These are phyloP conservation scores for Danaus melanippus DNA, from an alignment of 1,140 invertebrate species.

Conservation along the genomic window DNA sequence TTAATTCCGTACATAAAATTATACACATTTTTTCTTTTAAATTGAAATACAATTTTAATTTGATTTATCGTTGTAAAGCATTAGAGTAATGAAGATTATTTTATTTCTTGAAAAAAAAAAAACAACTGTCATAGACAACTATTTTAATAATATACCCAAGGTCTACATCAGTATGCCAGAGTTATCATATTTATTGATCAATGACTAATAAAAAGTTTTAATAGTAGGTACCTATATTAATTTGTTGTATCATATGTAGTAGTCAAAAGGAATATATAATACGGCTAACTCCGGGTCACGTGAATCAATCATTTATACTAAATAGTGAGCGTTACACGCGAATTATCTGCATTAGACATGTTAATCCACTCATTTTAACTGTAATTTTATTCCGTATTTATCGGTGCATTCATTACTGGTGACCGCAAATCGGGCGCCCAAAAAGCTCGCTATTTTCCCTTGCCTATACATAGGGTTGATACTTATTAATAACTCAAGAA, in stretches of 20 bases:
- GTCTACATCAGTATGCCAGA: too few relatives aligned
- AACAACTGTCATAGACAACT: too few relatives aligned
- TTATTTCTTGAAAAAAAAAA: conserved; percentile 1
- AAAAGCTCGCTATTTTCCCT: conserved; percentile 66
- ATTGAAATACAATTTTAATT: background rate
- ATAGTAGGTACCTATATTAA: too few relatives aligned
- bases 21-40: too few relatives aligned
- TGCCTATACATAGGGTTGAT: conserved; percentile 12
- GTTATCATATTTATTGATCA: too few relatives aligned
- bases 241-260: too few relatives aligned
- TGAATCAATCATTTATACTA: conserved; percentile 65
- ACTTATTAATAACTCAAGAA: background rate
- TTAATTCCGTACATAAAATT: too few relatives aligned
- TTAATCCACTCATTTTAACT: conserved; percentile 73
- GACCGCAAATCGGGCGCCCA: conserved; percentile 68
- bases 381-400: conserved; percentile 73
- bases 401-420: conserved; percentile 69
- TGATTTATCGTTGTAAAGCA: background rate
- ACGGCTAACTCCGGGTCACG: conserved; percentile 23
- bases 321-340: conserved; percentile 61
- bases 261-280: conserved; percentile 34
- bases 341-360: conserved; percentile 72
- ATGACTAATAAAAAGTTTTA: too few relatives aligned
- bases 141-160: too few relatives aligned
- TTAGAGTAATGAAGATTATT: too few relatives aligned